Base-by-base conservation (phyloP, 2,888 invertebrate genomes). In the Micoletzkya japonica region DNA sequence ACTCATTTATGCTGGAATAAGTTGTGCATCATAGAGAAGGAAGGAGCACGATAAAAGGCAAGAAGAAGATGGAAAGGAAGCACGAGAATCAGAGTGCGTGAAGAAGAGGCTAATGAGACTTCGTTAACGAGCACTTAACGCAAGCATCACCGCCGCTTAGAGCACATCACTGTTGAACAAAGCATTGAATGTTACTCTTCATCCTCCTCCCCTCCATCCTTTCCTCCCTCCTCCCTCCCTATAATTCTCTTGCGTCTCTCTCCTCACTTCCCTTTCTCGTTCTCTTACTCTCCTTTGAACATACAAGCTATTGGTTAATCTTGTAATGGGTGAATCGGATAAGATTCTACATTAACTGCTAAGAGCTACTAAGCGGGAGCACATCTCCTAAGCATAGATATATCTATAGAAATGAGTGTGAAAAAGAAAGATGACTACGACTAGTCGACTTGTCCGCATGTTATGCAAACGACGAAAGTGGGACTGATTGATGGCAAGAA, bases 1-100 rank as follows among this genome's bases (percentile, higher is more conserved):
- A 59, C 59, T 59, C 17, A 59, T 36, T 39, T 28, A 59, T 28
- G 59, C 37, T 37, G 26, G 59, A 59, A 28, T 59, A 39, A 6
- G 7, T 39, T 7, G 10, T 39, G 39, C 7, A 17, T 39, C 39
- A 39, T 36, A 39, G n/a, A 14, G 59, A 4, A 26, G 14, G 59
- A 32, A 24, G 24, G 37, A 26, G 32, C 14, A 24, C 20, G 50
- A 50, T 10, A 20, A 24, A n/a, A 4, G 24, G 58, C 6, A 58
- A 26, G 32, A 57, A 57, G 20, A 34, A 57, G 57, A 14, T 17
- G 26, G 26, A 24, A 57, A 32, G 57, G 57, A 2, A 57, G 32
- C 32, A 57, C 30, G 34, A 57, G 32, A 57, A 34, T 57, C 58
- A 32, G 37, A 58, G 37, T 24, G 58, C 28, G 26, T 58, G 58